Base-by-base conservation (phyloP, 1,140 invertebrate genomes). In the Drosophila persimilis region DNA sequence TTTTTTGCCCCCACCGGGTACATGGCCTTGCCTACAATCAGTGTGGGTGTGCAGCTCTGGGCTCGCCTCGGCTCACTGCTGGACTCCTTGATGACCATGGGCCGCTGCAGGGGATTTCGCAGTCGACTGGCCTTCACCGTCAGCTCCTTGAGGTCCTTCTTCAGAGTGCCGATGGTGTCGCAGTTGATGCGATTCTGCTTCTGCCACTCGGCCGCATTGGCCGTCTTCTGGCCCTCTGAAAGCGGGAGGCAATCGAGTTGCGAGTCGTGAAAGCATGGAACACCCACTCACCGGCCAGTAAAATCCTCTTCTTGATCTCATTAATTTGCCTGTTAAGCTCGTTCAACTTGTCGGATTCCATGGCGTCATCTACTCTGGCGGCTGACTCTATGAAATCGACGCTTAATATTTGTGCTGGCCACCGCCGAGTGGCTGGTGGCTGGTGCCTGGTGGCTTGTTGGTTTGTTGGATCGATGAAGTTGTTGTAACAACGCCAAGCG, bases 251-350 rank as follows among this genome's bases (percentile, higher is more conserved):
- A 29, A 6, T 50, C 15, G 20, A 24, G 6, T 39, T 0, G 11
- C 15, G 9, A 24, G 59, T 7, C 24, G 11, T 0, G 6, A 39
- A 11, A 8, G 6, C 35, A 22, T 0, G 2, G 22, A 22, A 8
- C 3, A 0, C 31, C 1, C 9, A 83, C 84, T 92, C 83, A 96
- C 95, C 95, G 90, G 95, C 95, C 59, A 96, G 86, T 77, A 96
- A 94, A 85, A 96, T 96, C 84, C 96, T 95, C 91, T 96, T 96
- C 86, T 96, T 96, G 44, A 96, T 94, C 92, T 96, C 95, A 78
- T 94, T 93, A 86, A 96, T 96, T 92, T 96, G 94, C 67, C 94
- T 94, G 86, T 95, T 96, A 46, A 96, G 93, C 46, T 92, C 92
- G 48, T 93, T 93, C n/a, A 95, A 69, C 65, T 93, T 94, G 59